Evolutionary conservation across 1,140 invertebrate genomes (phyloP).

Genomic region (Pentalonia nigronervosa): DNA sequence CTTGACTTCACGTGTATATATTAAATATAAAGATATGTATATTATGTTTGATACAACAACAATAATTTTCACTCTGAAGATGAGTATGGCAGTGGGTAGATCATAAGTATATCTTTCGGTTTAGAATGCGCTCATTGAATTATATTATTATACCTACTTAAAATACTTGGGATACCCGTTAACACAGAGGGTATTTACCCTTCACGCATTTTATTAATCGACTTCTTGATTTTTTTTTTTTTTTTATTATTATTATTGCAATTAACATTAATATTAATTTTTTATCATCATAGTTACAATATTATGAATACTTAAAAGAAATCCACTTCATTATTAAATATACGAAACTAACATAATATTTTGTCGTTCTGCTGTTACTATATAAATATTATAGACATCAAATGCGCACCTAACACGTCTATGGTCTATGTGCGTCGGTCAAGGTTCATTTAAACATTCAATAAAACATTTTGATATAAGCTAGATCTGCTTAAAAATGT

Average conservation of each 20-base stretch:
- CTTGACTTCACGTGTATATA: too few species aligned
- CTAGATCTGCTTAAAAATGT: background rate
- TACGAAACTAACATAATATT: background rate
- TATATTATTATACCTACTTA: background rate
- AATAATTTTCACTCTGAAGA: too few species aligned
- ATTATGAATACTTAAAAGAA: background rate
- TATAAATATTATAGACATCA: background rate
- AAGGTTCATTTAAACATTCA: background rate
- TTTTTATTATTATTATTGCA: too few species aligned
- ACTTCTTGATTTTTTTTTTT: background rate
- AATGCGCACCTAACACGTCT: background rate
- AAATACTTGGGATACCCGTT: too few species aligned
- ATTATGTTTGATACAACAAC: too few species aligned
- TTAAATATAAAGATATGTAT: too few species aligned
- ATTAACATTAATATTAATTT: background rate
- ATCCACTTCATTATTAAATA: background rate
- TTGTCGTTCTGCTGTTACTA: background rate
- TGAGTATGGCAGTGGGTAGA: background rate
- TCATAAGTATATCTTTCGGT: background rate
- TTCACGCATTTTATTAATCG: background rate
- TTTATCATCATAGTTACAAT: too few species aligned
- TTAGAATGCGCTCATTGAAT: background rate
- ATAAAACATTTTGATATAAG: background rate
- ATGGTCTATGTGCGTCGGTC: background rate
- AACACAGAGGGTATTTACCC: background rate